phyloP scores from a whole-genome alignment of 1,140 invertebrate species.

The Planococcus citri region DNA sequence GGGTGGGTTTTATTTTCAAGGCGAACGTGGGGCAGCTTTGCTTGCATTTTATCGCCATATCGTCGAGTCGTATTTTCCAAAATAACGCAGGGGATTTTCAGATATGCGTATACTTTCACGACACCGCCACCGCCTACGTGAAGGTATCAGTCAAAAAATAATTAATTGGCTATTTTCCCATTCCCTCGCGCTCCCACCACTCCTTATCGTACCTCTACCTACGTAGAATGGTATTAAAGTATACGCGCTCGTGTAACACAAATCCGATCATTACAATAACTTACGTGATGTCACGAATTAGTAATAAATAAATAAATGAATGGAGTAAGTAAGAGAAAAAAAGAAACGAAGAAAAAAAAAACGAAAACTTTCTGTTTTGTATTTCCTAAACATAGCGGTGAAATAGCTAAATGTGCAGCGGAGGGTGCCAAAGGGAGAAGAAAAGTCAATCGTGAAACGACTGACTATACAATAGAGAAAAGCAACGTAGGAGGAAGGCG shows the following conservation, averaged over 20 bases:
- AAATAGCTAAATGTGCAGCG: no score
- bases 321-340: no score
- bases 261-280: slow-evolving; percentile 7
- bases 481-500: neutral
- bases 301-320: slow-evolving; percentile 1
- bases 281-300: slow-evolving; percentile 6
- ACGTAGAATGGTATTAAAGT: no score
- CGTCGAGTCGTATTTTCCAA: no score
- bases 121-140: no score
- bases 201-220: no score
- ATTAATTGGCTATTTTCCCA: neutral
- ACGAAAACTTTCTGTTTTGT: neutral
- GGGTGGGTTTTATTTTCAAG: neutral
- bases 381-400: neutral
- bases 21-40: neutral
- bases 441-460: neutral
- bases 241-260: neutral
- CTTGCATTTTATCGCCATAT: no score
- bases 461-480: no score
- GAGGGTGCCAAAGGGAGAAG: neutral
- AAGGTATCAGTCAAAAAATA: neutral
- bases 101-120: no score
- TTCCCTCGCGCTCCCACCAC: neutral
- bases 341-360: no score
- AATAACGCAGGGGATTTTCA: no score